Percentiles rank a stretch among this genome's conserved stretches.
Evolutionary conservation across 2,888 invertebrate genomes (phyloP).

Genomic region (Thysanoteuthis rhombus): DNA sequence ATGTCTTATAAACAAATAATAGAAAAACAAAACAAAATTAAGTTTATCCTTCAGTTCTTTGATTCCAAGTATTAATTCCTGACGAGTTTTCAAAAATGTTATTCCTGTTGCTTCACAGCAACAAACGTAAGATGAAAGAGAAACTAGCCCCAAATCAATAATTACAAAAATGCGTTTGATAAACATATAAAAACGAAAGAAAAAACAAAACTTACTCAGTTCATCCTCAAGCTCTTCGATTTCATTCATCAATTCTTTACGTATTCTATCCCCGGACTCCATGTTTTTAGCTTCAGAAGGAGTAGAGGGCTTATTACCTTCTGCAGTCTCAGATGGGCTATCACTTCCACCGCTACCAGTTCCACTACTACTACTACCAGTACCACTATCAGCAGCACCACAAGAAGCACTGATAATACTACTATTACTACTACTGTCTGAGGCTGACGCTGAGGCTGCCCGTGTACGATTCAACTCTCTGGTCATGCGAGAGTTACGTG

Average conservation of each 20-base stretch:
- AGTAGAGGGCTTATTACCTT: slow-evolving; percentile 35
- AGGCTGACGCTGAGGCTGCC: slow-evolving; percentile 32
- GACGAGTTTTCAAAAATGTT: no score
- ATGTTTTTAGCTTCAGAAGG: slow-evolving; percentile 35
- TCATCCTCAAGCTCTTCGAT: slow-evolving; percentile 88
- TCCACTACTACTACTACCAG: not conserved
- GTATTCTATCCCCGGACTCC: slow-evolving; percentile 33
- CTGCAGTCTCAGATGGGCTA: not conserved
- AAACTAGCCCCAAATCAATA: not conserved
- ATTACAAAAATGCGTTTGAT: not conserved
- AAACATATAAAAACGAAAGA: not conserved
- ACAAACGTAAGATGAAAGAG: not conserved
- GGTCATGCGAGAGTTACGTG: slow-evolving; percentile 68
- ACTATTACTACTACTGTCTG: not conserved
- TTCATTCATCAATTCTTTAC: slow-evolving; percentile 75
- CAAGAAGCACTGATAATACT: no score
- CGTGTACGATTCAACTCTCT: slow-evolving; percentile 35
- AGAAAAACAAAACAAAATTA: no score
- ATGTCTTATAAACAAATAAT: no score
- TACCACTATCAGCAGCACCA: not conserved
- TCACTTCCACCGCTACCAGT: not conserved
- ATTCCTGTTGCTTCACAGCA: not conserved
- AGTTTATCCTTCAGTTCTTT: no score
- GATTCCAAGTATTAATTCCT: no score
- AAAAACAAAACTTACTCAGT: slow-evolving; percentile 72